Percentiles rank a stretch among this genome's conserved stretches.
These are phyloP conservation scores for Anarhynchus alexandrinus DNA, from an alignment of 2,113 vertebrate species.

Conservation along the genomic window DNA sequence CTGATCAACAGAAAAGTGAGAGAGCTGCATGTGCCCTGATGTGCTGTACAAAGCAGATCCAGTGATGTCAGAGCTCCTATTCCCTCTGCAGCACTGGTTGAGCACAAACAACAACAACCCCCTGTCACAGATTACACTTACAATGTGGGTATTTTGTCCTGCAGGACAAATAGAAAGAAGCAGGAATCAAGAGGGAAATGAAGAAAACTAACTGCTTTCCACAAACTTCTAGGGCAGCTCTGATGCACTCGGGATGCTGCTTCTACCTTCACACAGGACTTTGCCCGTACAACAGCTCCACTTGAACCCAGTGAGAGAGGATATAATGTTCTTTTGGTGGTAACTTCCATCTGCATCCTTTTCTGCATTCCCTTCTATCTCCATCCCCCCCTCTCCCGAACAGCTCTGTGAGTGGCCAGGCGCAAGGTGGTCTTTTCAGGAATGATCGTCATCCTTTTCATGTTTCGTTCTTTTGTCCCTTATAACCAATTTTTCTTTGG, in stretches of 20 bases:
- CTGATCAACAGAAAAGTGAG: neutral
- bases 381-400: no score
- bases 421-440: neutral
- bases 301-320: neutral
- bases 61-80: neutral
- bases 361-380: neutral
- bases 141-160: neutral
- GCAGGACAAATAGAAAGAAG: neutral
- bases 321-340: neutral
- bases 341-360: neutral
- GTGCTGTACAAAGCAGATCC: neutral
- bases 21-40: neutral
- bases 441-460: rapidly evolving
- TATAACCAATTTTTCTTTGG: neutral
- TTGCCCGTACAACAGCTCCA: neutral
- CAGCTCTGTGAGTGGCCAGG: neutral
- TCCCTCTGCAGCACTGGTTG: neutral
- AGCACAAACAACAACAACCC: neutral
- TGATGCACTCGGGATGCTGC: rapidly evolving
- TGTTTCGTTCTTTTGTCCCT: neutral
- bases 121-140: neutral
- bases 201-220: neutral
- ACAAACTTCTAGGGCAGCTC: neutral
- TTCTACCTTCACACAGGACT: neutral
- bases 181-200: neutral